Evolutionary conservation across 2,113 vertebrate genomes (phyloP).

Genomic region (Rhinoderma darwinii): DNA sequence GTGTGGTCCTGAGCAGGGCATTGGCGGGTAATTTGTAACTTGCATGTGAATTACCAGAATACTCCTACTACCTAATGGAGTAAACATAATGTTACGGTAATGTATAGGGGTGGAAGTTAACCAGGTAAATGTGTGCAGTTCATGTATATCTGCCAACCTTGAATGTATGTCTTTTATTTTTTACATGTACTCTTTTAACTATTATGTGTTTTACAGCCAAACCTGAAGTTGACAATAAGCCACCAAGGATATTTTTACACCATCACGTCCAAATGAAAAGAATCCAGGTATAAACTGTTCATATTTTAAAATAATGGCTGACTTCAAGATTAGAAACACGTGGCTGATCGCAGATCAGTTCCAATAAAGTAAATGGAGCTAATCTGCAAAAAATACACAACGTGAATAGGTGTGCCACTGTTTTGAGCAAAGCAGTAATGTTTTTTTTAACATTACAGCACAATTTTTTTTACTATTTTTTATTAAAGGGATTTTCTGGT

Average conservation of each 20-base stretch:
- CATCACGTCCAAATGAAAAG: not conserved
- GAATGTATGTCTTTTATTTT: not conserved
- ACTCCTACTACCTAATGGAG: not conserved
- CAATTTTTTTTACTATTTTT: too few species aligned
- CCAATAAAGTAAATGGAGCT: too few species aligned
- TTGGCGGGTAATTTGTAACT: too few species aligned
- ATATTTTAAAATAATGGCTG: not conserved
- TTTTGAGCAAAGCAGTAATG: too few species aligned
- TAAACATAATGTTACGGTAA: not conserved
- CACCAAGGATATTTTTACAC: conserved; percentile 57
- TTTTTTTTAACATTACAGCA: too few species aligned
- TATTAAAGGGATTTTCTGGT: too few species aligned
- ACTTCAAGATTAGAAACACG: not conserved
- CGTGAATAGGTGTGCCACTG: too few species aligned
- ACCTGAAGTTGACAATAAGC: conserved; percentile 61
- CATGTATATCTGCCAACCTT: not conserved
- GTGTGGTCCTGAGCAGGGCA: too few species aligned
- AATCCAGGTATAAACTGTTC: not conserved
- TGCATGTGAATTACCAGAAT: too few species aligned
- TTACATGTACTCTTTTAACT: not conserved
- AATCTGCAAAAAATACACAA: too few species aligned
- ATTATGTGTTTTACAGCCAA: conserved; percentile 60
- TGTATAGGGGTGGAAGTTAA: not conserved
- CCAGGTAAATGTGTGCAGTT: not conserved
- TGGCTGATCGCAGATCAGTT: too few species aligned